A percentile compares a stretch with the other conserved stretches of the same genome.
phyloP scores from a whole-genome alignment of 2,113 vertebrate species.

The Nanorana parkeri region DNA sequence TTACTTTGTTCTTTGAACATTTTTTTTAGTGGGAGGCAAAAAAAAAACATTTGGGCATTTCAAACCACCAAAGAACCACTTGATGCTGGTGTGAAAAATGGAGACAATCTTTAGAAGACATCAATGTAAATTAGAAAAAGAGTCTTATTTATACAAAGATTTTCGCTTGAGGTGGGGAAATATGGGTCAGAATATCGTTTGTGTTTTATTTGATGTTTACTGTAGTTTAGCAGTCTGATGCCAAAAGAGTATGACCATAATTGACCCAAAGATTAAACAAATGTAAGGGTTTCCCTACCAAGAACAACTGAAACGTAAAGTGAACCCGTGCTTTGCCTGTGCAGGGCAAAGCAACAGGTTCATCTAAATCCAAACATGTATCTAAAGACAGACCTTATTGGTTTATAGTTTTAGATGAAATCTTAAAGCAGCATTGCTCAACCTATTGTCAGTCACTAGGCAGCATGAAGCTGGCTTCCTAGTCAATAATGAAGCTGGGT shows the following conservation, averaged over 20 bases:
- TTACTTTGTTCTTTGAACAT: conserved; percentile 51
- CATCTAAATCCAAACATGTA: too few species aligned
- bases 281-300: too few species aligned
- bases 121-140: neutral
- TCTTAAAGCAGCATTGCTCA: too few species aligned
- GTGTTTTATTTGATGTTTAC: neutral
- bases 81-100: neutral
- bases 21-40: conserved; percentile 1
- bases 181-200: neutral
- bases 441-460: too few species aligned
- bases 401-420: too few species aligned
- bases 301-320: too few species aligned
- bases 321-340: too few species aligned
- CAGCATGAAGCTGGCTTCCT: too few species aligned
- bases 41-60: conserved; percentile 9
- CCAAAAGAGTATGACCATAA: conserved; percentile 3
- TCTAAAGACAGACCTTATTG: too few species aligned
- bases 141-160: neutral
- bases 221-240: neutral
- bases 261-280: too few species aligned
- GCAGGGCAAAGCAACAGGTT: too few species aligned
- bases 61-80: conserved; percentile 2
- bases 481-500: too few species aligned
- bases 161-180: neutral
- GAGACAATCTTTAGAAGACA: neutral